phyloP scores from a whole-genome alignment of 2,888 invertebrate species.

The Papilio gigon region DNA sequence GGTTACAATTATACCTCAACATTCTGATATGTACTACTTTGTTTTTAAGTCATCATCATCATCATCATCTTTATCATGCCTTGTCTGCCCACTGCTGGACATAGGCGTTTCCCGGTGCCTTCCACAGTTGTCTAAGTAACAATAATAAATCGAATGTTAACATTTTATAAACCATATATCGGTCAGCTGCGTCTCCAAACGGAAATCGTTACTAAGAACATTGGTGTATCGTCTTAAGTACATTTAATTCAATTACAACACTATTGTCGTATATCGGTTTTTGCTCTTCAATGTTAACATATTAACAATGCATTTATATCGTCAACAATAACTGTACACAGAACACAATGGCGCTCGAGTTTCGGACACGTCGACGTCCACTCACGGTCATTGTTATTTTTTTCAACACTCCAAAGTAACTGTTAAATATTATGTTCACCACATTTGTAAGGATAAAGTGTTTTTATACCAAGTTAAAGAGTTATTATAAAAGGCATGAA shows the following conservation, averaged over 20 bases:
- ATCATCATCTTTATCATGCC: too few species aligned
- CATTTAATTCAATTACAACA: constrained; percentile 75
- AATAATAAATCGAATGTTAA: constrained; percentile 27
- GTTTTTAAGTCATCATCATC: too few species aligned
- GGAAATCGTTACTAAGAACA: constrained; percentile 51
- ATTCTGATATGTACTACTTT: too few species aligned
- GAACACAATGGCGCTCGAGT: constrained; percentile 53
- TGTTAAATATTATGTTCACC: constrained; percentile 54
- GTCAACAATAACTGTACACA: constrained; percentile 78
- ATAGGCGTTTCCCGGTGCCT: too few species aligned
- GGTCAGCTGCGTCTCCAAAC: constrained; percentile 24
- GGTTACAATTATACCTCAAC: too few species aligned
- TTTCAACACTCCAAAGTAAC: constrained; percentile 65
- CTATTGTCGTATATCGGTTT: constrained; percentile 65
- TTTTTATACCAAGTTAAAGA: too few species aligned
- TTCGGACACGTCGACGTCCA: constrained; percentile 54
- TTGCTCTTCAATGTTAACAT: constrained; percentile 59
- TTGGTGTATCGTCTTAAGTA: constrained; percentile 47
- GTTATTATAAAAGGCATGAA: too few species aligned
- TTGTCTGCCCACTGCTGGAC: too few species aligned
- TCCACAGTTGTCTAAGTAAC: not conserved
- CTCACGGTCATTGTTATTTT: constrained; percentile 56
- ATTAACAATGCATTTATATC: constrained; percentile 74
- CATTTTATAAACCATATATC: constrained; percentile 15
- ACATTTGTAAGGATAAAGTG: constrained; percentile 26